Evolutionary conservation across 37 sponge, comb jelly and placozoan species (phyloP).

Genomic region (Oopsacas minuta): DNA sequence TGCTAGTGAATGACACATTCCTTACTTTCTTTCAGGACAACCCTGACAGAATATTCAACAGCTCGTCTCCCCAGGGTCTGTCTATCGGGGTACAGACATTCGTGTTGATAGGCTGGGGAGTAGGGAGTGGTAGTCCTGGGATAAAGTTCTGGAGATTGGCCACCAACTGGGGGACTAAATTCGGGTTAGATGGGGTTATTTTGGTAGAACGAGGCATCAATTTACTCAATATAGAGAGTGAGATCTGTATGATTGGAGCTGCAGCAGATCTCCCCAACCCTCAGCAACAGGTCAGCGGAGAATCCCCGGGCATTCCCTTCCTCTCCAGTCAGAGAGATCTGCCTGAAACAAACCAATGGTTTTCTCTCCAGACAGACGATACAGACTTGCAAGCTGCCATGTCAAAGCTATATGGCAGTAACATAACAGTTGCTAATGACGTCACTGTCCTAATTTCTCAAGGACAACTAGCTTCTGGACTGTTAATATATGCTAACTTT

Average conservation of each 20-base stretch:
- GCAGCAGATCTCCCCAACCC: not conserved
- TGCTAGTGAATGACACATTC: not conserved
- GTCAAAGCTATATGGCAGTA: not conserved
- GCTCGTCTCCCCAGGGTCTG: not conserved
- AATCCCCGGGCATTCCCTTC: not conserved
- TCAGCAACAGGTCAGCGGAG: not conserved
- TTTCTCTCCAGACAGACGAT: not conserved
- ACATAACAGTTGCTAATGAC: not conserved
- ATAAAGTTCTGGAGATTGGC: not conserved
- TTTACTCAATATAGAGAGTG: not conserved
- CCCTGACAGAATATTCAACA: not conserved
- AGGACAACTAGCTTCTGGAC: not conserved
- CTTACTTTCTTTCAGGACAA: not conserved
- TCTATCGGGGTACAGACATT: not conserved
- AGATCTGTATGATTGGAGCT: not conserved
- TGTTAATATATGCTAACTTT: not conserved
- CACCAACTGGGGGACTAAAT: not conserved
- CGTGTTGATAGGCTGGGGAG: not conserved
- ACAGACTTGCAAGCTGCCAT: not conserved
- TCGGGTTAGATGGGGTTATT: not conserved
- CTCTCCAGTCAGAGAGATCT: not conserved
- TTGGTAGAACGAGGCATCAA: not conserved
- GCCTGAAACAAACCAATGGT: not conserved
- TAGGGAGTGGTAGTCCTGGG: not conserved
- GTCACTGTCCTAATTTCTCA: not conserved